phyloP scores from a whole-genome alignment of 2,888 invertebrate species.

The Therioaphis trifolii region DNA sequence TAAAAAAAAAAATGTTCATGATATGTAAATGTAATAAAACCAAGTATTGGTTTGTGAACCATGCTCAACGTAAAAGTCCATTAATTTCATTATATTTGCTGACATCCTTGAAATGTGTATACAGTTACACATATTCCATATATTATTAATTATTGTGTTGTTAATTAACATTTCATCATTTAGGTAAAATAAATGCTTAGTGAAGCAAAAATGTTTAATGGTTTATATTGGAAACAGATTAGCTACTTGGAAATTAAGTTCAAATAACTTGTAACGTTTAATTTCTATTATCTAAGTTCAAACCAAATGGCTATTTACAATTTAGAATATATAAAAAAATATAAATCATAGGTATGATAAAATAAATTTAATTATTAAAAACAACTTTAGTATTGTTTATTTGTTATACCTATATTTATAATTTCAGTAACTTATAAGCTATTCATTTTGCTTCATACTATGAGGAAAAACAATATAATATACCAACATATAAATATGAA shows the following conservation, averaged over 20 bases:
- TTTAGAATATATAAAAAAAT: too few species aligned
- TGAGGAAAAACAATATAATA: too few species aligned
- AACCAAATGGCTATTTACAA: too few species aligned
- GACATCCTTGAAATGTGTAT: not conserved
- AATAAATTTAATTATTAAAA: too few species aligned
- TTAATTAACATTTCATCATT: not conserved
- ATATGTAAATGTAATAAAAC: not conserved
- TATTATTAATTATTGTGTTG: constrained; percentile 5
- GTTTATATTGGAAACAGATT: not conserved
- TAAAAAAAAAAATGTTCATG: not conserved
- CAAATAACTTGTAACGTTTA: too few species aligned
- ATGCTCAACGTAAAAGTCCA: not conserved
- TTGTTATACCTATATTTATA: too few species aligned
- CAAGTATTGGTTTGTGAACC: not conserved
- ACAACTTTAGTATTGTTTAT: too few species aligned
- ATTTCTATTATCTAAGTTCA: too few species aligned
- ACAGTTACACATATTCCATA: not conserved
- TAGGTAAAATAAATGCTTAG: not conserved
- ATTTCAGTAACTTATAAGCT: too few species aligned
- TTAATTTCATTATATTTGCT: not conserved
- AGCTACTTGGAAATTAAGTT: not conserved
- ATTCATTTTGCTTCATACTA: too few species aligned
- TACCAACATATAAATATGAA: too few species aligned
- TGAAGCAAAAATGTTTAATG: not conserved
- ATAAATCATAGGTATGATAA: too few species aligned